These are phyloP conservation scores for Leiothrix lutea DNA, from an alignment of 2,113 vertebrate species.

Conservation along the genomic window DNA sequence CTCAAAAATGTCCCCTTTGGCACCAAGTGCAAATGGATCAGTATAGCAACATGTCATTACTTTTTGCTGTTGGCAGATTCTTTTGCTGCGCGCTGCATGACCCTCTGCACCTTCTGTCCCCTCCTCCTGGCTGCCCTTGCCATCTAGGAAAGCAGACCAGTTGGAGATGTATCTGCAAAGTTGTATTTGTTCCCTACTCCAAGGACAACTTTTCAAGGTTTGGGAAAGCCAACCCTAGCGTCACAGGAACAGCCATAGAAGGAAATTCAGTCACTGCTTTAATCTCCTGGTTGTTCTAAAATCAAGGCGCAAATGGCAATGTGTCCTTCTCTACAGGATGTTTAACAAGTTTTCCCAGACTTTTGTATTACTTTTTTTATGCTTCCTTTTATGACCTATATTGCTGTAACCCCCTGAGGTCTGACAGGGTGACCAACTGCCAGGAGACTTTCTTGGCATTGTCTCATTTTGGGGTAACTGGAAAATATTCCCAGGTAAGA, in stretches of 20 bases:
- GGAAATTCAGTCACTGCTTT: neutral
- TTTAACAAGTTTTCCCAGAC: neutral
- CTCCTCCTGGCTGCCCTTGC: neutral
- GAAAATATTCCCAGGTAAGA: neutral
- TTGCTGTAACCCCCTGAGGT: neutral
- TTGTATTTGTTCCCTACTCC: neutral
- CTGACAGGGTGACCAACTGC: neutral
- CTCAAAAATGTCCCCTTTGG: neutral
- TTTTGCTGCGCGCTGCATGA: neutral
- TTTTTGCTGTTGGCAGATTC: neutral
- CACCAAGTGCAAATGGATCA: neutral
- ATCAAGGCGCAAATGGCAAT: neutral
- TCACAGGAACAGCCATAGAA: neutral
- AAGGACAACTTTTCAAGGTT: neutral
- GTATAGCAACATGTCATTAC: neutral
- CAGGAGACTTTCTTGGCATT: neutral
- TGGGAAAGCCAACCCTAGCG: neutral
- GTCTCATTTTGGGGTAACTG: neutral
- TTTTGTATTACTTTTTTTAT: neutral
- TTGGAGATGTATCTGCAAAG: neutral
- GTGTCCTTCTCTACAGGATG: neutral
- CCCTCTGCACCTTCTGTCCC: neutral
- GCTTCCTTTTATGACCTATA: neutral
- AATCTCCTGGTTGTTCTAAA: neutral
- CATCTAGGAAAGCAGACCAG: neutral